A percentile compares a stretch with the other conserved stretches of the same genome.
Conservation (phyloP, 2,113 vertebrate species). For the Corydoras sp. region DNA sequence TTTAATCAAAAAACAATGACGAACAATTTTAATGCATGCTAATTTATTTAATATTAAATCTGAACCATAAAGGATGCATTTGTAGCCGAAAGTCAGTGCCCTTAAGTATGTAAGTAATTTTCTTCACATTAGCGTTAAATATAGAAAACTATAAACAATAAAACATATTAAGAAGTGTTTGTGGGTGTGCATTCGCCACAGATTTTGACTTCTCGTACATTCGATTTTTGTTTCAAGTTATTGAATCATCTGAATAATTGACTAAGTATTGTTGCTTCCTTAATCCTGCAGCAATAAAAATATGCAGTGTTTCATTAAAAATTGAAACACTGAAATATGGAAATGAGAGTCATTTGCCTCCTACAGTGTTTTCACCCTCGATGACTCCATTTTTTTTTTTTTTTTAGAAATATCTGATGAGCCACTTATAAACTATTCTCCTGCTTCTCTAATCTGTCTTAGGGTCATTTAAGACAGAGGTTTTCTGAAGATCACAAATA, state of each 20-base stretch:
- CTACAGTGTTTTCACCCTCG: constrained; percentile 1
- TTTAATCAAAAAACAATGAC: no score
- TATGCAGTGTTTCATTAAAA: constrained; percentile 46
- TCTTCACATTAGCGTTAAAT: no score
- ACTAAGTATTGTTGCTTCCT: constrained; percentile 18
- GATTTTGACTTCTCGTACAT: no score
- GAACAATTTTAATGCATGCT: no score
- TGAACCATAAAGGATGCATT: no score
- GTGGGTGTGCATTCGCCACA: no score
- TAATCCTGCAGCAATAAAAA: constrained; percentile 47
- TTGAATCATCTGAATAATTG: not conserved
- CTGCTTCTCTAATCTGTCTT: not conserved
- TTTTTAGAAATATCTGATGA: not conserved
- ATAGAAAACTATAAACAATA: no score
- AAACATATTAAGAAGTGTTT: no score
- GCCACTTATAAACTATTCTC: no score
- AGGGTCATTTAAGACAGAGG: not conserved
- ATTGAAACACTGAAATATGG: constrained; percentile 49
- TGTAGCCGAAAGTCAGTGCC: no score
- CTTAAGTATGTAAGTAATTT: no score
- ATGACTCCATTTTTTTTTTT: not conserved
- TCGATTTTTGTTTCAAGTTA: not conserved
- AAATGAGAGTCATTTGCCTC: constrained; percentile 31
- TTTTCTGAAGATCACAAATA: constrained; percentile 10
- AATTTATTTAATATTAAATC: no score